Percentiles rank a stretch among this genome's conserved stretches.
phyloP scores from a whole-genome alignment of 2,113 vertebrate species.

The Eupsittula cactorum region DNA sequence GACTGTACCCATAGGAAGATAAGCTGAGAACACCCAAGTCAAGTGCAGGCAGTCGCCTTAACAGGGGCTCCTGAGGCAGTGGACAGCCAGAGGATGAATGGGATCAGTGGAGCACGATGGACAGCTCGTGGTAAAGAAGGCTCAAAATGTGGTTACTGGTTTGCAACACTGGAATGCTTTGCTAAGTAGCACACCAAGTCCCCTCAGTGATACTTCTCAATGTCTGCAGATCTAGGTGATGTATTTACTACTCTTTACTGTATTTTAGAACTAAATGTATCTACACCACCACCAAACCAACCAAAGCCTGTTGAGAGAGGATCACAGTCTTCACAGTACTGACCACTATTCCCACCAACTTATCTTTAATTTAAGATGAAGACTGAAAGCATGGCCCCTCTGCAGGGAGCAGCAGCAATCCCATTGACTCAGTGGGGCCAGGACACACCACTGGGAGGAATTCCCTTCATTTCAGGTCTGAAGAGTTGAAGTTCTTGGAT shows the following conservation, averaged over 20 bases:
- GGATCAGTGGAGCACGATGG: neutral
- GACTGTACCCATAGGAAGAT: neutral
- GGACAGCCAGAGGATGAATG: neutral
- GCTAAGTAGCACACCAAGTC: neutral
- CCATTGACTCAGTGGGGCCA: neutral
- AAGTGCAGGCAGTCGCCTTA: neutral
- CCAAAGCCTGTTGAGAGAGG: neutral
- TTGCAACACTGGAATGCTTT: neutral
- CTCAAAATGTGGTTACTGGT: neutral
- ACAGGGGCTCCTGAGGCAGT: neutral
- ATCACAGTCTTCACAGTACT: neutral
- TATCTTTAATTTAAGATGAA: neutral
- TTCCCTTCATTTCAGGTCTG: neutral
- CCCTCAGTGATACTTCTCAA: neutral
- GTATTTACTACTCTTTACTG: accelerated
- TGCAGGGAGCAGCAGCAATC: neutral
- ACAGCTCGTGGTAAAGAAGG: neutral
- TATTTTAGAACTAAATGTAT: neutral
- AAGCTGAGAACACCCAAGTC: neutral
- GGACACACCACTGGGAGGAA: neutral
- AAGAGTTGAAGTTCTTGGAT: neutral
- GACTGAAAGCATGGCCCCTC: neutral
- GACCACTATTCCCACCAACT: neutral
- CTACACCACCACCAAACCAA: neutral
- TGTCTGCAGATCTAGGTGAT: neutral